These are phyloP conservation scores for Morpho deidamia DNA, from an alignment of 2,888 invertebrate species.

Conservation along the genomic window DNA sequence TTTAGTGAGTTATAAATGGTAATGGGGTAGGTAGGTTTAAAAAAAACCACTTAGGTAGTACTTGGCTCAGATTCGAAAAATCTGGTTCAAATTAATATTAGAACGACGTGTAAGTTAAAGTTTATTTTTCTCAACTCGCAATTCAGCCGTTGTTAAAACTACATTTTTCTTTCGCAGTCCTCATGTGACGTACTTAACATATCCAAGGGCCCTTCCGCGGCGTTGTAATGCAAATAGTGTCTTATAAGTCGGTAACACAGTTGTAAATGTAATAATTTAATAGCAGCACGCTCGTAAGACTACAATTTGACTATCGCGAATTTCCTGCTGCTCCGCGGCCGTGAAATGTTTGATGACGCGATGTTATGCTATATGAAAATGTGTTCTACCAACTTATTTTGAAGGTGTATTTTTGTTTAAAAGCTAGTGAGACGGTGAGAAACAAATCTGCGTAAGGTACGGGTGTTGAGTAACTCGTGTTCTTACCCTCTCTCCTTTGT, in stretches of 20 bases:
- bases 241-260: slow-evolving; percentile 67
- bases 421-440: slow-evolving; percentile 51
- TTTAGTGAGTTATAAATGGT: too few species aligned
- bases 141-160: slow-evolving; percentile 75
- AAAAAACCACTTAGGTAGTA: not conserved
- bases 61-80: not conserved
- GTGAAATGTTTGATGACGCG: slow-evolving; percentile 52
- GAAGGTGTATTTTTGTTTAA: slow-evolving; percentile 54
- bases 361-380: slow-evolving; percentile 41
- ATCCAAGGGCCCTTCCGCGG: slow-evolving; percentile 60
- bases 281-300: slow-evolving; percentile 71
- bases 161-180: slow-evolving; percentile 77
- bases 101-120: slow-evolving; percentile 31
- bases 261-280: slow-evolving; percentile 73
- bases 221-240: slow-evolving; percentile 60
- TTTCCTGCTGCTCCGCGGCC: slow-evolving; percentile 61
- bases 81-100: slow-evolving; percentile 19
- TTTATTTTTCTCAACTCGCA: slow-evolving; percentile 71
- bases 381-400: slow-evolving; percentile 39
- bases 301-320: slow-evolving; percentile 79
- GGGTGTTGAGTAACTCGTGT: slow-evolving; percentile 79
- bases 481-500: slow-evolving; percentile 78
- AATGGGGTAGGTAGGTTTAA: not conserved
- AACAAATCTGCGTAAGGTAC: slow-evolving; percentile 78
- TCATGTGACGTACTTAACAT: slow-evolving; percentile 66